Conservation (phyloP, 2,888 invertebrate genomes). For the Blastobasis lacticolella region DNA sequence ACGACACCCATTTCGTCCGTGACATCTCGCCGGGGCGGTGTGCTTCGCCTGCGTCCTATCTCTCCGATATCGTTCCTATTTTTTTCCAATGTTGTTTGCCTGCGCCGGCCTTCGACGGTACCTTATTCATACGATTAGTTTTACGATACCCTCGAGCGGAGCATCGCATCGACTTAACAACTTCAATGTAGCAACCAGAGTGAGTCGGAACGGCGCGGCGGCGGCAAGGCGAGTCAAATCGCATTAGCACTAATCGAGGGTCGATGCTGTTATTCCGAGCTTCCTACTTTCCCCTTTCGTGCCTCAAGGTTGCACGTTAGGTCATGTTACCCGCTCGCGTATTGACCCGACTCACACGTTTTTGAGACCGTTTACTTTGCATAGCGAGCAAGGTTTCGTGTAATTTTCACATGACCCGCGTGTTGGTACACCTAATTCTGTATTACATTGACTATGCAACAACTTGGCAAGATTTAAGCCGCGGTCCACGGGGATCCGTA, state of each 20-base stretch:
- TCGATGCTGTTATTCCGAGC: slow-evolving; percentile 24
- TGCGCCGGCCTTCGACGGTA: neutral
- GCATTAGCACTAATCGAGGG: slow-evolving; percentile 51
- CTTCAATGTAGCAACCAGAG: slow-evolving; percentile 15
- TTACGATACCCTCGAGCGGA: neutral
- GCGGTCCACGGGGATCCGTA: no score
- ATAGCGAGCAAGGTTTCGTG: no score
- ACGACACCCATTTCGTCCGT: neutral
- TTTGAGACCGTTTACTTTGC: no score
- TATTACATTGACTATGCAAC: no score
- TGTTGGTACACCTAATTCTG: no score
- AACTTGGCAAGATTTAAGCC: no score
- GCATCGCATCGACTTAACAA: slow-evolving; percentile 33
- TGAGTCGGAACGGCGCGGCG: slow-evolving; percentile 28
- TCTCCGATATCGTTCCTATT: neutral
- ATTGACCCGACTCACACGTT: no score
- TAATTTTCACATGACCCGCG: no score
- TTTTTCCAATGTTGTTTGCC: neutral
- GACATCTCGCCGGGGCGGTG: neutral
- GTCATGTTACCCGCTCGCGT: no score
- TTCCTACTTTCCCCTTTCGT: slow-evolving; percentile 2
- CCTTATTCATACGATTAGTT: neutral
- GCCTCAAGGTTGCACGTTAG: neutral
- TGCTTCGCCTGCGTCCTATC: neutral
- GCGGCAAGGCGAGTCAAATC: slow-evolving; percentile 48